A percentile compares a stretch with the other conserved stretches of the same genome.
Conservation (phyloP, 1,140 invertebrate genomes). For the Diuraphis noxia region DNA sequence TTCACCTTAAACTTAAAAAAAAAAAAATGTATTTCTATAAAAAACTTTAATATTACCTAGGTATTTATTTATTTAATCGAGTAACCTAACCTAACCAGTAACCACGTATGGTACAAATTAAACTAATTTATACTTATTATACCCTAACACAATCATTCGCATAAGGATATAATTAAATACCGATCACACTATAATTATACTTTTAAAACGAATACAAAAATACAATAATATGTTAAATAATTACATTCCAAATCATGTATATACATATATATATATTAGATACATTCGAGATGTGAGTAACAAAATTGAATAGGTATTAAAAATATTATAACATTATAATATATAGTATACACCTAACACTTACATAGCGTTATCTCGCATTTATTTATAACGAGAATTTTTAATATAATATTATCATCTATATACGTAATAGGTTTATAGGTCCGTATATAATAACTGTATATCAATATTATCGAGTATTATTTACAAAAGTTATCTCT, state of each 20-base stretch:
- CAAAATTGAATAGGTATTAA: background rate
- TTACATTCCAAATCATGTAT: background rate
- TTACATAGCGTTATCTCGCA: background rate
- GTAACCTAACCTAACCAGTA: background rate
- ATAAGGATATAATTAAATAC: background rate
- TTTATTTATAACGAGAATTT: background rate
- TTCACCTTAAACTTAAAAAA: background rate
- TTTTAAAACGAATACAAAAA: background rate
- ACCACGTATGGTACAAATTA: background rate
- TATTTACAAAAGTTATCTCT: background rate
- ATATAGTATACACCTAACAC: background rate
- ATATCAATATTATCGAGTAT: background rate
- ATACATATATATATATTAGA: background rate
- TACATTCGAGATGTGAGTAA: background rate
- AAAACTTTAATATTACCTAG: no score
- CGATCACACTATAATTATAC: background rate
- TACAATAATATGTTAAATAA: background rate
- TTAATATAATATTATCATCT: constrained; percentile 10
- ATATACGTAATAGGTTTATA: background rate
- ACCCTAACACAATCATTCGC: background rate
- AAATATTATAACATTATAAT: background rate
- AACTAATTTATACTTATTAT: background rate
- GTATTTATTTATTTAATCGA: background rate
- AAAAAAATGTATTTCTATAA: background rate
- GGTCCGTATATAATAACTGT: background rate